Base-by-base conservation (phyloP, 2,888 invertebrate genomes). In the Orthosia cruda region DNA sequence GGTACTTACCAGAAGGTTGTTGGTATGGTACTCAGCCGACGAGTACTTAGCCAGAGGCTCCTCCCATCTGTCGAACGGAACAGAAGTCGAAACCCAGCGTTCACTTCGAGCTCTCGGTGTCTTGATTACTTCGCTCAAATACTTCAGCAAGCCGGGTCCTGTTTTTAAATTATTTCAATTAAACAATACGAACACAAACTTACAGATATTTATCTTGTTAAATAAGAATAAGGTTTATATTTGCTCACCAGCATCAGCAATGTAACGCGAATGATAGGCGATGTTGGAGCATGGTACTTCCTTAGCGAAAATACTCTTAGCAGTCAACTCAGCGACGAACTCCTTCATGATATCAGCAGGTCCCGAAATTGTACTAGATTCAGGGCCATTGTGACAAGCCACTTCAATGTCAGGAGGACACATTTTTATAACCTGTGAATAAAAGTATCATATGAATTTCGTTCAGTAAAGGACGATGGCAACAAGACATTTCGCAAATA, bases 201-300 rank as follows among this genome's bases (percentile, higher is more conserved):
- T 26, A 3, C 50, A 50, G 3, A 58, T 16, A 69, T 13, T 45
- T 50, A 50, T 7, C 49, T 5, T 13, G 32, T 5, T 32, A 5
- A 32, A 32, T 32, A 32, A 32, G 32, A 32, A 32, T 7, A 32
- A 32, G 32, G 32, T 32, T 32, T n/a, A 59, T 64, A 59, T 55
- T 47, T 62, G 11, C 26, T 72, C 59, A 65, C 87, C 84, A 85
- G 98, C 98, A 68, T 97, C 96, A 2, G 97, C 97, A 87, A 99
- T 98, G 88, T 98, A 98, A 55, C 98, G 97, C 61, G 99, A 98
- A 91, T 99, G 99, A 91, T 99, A 99, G 0, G 99, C 98, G 80
- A 99, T 98, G 87, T 98, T 98, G 23, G 98, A 97, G 80, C 98
- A 98, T 3, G 94, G 94, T 2, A 96, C 96, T 86, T 95, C 95